Conservation (phyloP, 2,888 invertebrate species). For the Thyatira batis region DNA sequence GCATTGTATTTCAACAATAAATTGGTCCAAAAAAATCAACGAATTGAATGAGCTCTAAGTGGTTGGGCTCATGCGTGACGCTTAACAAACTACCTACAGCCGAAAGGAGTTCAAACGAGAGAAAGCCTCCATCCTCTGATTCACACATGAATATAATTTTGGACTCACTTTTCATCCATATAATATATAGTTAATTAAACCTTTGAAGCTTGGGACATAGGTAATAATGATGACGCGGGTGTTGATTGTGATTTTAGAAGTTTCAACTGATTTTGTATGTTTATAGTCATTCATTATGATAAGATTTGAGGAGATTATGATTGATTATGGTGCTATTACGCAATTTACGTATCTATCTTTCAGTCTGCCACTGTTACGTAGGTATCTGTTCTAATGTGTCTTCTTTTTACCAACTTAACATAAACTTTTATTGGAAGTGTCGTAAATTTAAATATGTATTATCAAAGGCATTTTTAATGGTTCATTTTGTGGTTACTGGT, state of each 20-base stretch:
- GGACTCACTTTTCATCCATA: slow-evolving; percentile 33
- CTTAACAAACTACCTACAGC: slow-evolving; percentile 33
- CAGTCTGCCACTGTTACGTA: too few species aligned
- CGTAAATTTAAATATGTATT: neutral
- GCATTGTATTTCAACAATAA: neutral
- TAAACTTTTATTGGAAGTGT: too few species aligned
- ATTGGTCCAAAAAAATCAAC: slow-evolving; percentile 3
- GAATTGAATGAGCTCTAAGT: slow-evolving; percentile 1
- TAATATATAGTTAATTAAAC: neutral
- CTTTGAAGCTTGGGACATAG: neutral
- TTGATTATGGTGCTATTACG: too few species aligned
- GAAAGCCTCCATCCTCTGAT: slow-evolving; percentile 72
- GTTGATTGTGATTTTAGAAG: too few species aligned
- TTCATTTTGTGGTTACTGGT: neutral
- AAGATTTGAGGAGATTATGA: too few species aligned
- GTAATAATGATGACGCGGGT: too few species aligned
- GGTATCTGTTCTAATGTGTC: too few species aligned
- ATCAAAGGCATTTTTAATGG: neutral
- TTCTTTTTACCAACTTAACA: too few species aligned
- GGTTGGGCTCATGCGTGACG: slow-evolving; percentile 6
- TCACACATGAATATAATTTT: slow-evolving; percentile 55
- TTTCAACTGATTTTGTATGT: too few species aligned
- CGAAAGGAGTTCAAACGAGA: slow-evolving; percentile 69
- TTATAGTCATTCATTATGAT: too few species aligned
- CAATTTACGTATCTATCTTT: too few species aligned